phyloP scores from a whole-genome alignment of 2,113 vertebrate species.

The Mus pahari region DNA sequence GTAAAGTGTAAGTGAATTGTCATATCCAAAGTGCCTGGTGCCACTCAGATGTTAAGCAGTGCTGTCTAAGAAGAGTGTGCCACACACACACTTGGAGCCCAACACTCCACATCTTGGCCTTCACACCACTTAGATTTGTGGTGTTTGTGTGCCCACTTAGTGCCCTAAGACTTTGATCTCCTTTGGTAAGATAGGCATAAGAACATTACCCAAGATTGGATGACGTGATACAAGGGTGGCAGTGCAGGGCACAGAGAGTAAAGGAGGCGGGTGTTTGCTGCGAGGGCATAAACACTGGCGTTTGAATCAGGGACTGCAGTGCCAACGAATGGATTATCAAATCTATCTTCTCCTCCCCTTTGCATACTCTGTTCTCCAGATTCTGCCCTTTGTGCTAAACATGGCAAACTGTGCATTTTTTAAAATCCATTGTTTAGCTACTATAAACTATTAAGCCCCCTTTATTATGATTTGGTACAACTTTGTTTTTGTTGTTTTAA shows the following conservation, averaged over 20 bases:
- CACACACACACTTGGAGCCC: not conserved
- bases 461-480: slow-evolving; percentile 24
- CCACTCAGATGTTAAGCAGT: not conserved
- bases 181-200: not conserved
- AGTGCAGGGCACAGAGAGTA: not conserved
- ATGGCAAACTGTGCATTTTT: not conserved
- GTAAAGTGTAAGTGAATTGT: not conserved
- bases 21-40: not conserved
- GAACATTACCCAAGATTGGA: not conserved
- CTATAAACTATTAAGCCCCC: slow-evolving; percentile 53
- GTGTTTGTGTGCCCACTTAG: not conserved
- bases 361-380: not conserved
- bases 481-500: not conserved
- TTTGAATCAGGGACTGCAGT: not conserved
- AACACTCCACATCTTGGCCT: not conserved
- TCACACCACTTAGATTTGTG: not conserved
- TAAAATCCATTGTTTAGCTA: slow-evolving; percentile 1
- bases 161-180: slow-evolving; percentile 15
- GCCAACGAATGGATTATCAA: not conserved
- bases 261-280: not conserved
- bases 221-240: not conserved
- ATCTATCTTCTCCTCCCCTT: not conserved
- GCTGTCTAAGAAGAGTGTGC: not conserved
- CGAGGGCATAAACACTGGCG: not conserved
- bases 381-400: slow-evolving; percentile 41